These are phyloP conservation scores for Stegastes partitus DNA, from an alignment of 2,113 vertebrate species.

Conservation along the genomic window DNA sequence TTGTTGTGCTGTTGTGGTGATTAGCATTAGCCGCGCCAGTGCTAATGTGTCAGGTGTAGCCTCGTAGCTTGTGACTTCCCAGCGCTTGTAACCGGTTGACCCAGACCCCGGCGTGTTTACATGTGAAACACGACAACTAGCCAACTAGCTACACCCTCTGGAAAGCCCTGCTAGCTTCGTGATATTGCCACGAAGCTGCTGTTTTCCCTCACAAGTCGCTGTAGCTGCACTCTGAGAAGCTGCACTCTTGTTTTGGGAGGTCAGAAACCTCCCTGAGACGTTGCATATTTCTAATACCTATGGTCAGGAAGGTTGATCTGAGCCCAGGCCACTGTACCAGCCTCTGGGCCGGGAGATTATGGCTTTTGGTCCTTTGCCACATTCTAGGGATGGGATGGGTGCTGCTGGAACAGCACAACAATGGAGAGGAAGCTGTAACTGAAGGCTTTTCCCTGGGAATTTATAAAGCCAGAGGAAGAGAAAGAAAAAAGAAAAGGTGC, in stretches of 20 bases:
- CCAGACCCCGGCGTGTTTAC: slow-evolving; percentile 38
- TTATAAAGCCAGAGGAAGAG: slow-evolving; percentile 33
- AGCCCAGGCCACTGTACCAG: slow-evolving; percentile 19
- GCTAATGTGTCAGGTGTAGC: slow-evolving; percentile 20
- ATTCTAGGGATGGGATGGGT: slow-evolving; percentile 58
- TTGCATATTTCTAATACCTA: slow-evolving; percentile 14
- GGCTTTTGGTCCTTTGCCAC: slow-evolving; percentile 56
- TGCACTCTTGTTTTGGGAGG: too few species aligned
- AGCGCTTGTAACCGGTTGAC: slow-evolving; percentile 53
- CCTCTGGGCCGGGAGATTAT: slow-evolving; percentile 25
- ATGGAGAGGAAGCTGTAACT: slow-evolving; percentile 73
- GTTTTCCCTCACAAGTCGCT: background rate
- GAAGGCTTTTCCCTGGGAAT: slow-evolving; percentile 64
- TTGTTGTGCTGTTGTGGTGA: background rate
- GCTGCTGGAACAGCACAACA: slow-evolving; percentile 67
- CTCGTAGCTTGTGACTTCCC: background rate
- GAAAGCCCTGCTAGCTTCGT: background rate
- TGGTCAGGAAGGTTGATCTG: background rate
- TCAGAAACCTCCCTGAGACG: slow-evolving; percentile 9
- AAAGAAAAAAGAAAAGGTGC: slow-evolving; percentile 15
- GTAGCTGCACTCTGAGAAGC: slow-evolving; percentile 11
- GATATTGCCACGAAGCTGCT: background rate
- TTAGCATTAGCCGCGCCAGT: background rate
- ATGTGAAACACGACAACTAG: slow-evolving; percentile 28
- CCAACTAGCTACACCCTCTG: background rate